A percentile compares a stretch with the other conserved stretches of the same genome.
phyloP scores from a whole-genome alignment of 2,888 invertebrate genomes.

The Trichogramma evanescens region DNA sequence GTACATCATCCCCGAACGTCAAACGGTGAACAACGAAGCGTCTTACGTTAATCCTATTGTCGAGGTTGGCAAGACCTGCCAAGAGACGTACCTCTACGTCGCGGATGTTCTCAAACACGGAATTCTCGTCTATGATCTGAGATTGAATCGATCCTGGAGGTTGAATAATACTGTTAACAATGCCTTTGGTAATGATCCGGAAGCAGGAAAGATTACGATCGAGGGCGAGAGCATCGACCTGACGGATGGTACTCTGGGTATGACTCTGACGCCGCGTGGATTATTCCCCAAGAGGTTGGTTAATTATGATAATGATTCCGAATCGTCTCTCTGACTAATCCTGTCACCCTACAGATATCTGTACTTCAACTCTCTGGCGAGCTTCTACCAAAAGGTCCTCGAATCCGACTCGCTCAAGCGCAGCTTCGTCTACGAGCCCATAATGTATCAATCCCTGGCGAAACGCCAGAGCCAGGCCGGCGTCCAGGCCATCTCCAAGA shows the following conservation, averaged over 20 bases:
- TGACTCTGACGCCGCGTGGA: constrained; percentile 42
- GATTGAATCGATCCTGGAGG: constrained; percentile 38
- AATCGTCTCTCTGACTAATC: neutral
- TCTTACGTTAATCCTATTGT: constrained; percentile 42
- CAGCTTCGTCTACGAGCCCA: constrained; percentile 34
- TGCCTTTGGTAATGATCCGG: constrained; percentile 40
- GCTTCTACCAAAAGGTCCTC: constrained; percentile 40
- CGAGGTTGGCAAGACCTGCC: constrained; percentile 39
- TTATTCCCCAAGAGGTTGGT: constrained; percentile 34
- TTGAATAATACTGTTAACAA: constrained; percentile 42
- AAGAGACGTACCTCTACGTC: constrained; percentile 40
- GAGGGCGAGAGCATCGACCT: constrained; percentile 40
- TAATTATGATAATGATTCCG: too few species aligned
- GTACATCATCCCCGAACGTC: constrained; percentile 38
- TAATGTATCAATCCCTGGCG: constrained; percentile 37
- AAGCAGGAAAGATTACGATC: constrained; percentile 40
- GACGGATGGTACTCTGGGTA: constrained; percentile 42
- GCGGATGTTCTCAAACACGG: constrained; percentile 42
- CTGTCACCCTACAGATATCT: constrained; percentile 39
- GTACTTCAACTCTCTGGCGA: constrained; percentile 45
- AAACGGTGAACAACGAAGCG: constrained; percentile 34
- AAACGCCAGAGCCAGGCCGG: constrained; percentile 44
- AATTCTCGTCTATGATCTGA: constrained; percentile 39
- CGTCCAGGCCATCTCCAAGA: constrained; percentile 41
- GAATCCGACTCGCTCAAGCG: constrained; percentile 34